A percentile compares a stretch with the other conserved stretches of the same genome.
Evolutionary conservation across 2,113 vertebrate species (phyloP).

Genomic region (Triplophysa rosa): DNA sequence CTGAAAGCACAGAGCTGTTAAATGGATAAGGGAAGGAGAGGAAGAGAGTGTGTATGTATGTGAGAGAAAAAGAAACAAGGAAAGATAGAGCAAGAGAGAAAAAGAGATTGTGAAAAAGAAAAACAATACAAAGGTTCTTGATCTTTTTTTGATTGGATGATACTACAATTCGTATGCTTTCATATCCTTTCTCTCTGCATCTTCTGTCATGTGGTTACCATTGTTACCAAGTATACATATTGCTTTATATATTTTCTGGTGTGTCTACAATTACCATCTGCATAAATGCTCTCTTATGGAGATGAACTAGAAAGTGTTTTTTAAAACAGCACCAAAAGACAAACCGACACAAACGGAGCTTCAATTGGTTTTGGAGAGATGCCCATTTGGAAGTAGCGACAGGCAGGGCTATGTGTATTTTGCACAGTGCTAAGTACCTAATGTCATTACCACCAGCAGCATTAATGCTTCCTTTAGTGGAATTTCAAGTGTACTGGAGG

Average conservation of each 20-base stretch:
- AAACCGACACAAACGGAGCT: constrained; percentile 38
- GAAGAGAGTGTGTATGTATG: constrained; percentile 17
- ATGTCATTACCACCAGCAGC: constrained; percentile 68
- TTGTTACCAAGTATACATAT: no score
- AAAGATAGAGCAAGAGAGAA: not conserved
- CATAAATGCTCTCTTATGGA: constrained; percentile 58
- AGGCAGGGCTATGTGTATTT: constrained; percentile 49
- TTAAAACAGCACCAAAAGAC: constrained; percentile 49
- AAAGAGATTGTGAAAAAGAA: no score
- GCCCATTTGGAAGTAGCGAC: constrained; percentile 61
- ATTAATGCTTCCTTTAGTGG: constrained; percentile 69
- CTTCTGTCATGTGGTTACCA: no score
- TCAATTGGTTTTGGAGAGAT: constrained; percentile 44
- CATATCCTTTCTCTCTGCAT: no score
- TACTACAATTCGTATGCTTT: no score
- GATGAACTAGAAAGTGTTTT: constrained; percentile 43
- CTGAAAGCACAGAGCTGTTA: constrained; percentile 60
- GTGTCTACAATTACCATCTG: constrained; percentile 59
- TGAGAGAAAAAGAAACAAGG: constrained; percentile 1
- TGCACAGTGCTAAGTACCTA: constrained; percentile 63
- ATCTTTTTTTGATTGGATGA: no score
- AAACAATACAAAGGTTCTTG: no score
- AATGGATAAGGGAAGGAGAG: constrained; percentile 48
- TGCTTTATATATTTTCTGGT: no score
- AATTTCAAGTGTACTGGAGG: constrained; percentile 64